These are phyloP conservation scores for Electrona antarctica DNA, from an alignment of 2,113 vertebrate species.

Conservation along the genomic window DNA sequence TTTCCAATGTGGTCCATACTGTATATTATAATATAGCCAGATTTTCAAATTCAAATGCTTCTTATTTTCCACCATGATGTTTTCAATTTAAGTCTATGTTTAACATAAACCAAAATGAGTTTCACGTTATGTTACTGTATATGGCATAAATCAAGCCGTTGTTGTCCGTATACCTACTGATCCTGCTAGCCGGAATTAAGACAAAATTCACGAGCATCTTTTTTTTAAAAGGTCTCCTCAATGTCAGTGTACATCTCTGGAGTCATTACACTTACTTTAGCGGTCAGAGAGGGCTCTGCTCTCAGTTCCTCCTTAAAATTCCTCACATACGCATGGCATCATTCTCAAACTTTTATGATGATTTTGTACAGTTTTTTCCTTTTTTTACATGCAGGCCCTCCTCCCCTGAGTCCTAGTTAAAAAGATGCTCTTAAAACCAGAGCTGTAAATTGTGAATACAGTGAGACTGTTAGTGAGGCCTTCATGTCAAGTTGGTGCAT, in stretches of 20 bases:
- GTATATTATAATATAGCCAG: too few relatives aligned
- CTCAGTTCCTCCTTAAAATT: background rate
- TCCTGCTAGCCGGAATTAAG: too few relatives aligned
- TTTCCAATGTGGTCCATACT: too few relatives aligned
- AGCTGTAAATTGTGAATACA: conserved; percentile 1
- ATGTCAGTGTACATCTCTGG: conserved; percentile 3
- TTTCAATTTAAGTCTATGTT: too few relatives aligned
- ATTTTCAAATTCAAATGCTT: too few relatives aligned
- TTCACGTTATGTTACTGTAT: too few relatives aligned
- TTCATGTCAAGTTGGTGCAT: background rate
- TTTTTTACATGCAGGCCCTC: background rate
- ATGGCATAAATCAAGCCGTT: too few relatives aligned
- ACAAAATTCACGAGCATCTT: too few relatives aligned
- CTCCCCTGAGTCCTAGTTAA: background rate
- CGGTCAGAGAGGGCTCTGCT: background rate
- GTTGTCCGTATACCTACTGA: too few relatives aligned
- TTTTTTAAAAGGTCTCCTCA: conserved; percentile 13
- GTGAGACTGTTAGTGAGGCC: background rate
- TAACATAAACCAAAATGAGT: too few relatives aligned
- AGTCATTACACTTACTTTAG: background rate
- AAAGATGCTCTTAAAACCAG: background rate
- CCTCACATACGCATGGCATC: background rate
- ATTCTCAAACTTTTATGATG: conserved; percentile 10
- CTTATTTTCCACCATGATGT: too few relatives aligned
- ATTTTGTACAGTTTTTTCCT: background rate